Evolutionary conservation across 2,888 invertebrate species (phyloP).

Genomic region (Agonum fuliginosum): DNA sequence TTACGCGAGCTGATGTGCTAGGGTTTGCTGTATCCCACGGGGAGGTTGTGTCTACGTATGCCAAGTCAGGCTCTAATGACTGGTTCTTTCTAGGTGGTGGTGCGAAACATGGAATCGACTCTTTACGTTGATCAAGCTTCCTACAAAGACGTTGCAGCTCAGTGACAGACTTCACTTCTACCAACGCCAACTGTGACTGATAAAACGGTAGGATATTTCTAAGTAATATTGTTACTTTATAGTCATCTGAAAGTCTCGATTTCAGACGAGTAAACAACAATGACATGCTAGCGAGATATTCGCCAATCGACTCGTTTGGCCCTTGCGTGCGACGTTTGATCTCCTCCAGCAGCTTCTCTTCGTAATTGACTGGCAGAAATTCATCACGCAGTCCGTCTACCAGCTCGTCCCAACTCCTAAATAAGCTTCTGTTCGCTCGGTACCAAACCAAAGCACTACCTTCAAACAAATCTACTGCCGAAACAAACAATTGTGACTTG

Average conservation of each 20-base stretch:
- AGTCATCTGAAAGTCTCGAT: constrained; percentile 27
- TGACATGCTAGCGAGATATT: constrained; percentile 6
- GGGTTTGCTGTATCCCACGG: not conserved
- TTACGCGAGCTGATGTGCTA: not conserved
- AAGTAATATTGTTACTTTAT: constrained; percentile 59
- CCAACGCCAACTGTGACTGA: constrained; percentile 60
- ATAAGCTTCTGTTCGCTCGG: not conserved
- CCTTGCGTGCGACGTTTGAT: constrained; percentile 11
- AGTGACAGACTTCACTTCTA: constrained; percentile 54
- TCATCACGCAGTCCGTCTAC: not conserved
- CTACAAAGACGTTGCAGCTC: constrained; percentile 58
- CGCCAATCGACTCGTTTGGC: constrained; percentile 1
- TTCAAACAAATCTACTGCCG: constrained; percentile 7
- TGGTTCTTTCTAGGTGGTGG: constrained; percentile 21
- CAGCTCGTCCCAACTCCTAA: not conserved
- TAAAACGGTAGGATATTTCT: constrained; percentile 61
- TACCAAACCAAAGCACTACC: constrained; percentile 8
- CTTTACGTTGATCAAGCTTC: constrained; percentile 57
- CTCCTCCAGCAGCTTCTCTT: constrained; percentile 6
- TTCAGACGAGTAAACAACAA: not conserved
- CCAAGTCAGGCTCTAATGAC: constrained; percentile 60
- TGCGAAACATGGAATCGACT: not conserved
- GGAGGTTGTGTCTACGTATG: not conserved
- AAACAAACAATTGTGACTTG: not conserved
- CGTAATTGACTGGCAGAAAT: constrained; percentile 1